Evolutionary conservation across 2,113 vertebrate genomes (phyloP), one percentile per base, ranked within the genome.

Genomic region (Etheostoma cragini): DNA sequence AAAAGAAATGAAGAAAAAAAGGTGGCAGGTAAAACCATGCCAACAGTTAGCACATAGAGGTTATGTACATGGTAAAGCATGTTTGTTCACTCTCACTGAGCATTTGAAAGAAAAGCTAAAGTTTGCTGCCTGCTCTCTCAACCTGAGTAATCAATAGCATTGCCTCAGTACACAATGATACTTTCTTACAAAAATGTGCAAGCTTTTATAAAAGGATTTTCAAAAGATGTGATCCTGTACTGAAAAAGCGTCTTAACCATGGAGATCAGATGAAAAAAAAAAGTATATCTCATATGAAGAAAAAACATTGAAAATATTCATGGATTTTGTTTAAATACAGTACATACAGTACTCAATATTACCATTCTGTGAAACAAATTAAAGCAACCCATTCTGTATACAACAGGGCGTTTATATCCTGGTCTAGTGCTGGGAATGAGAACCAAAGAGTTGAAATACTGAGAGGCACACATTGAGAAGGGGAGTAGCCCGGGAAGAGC

Each of bases 71-170:
- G 14, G 4, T 16, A 54, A 53, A 82, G 17, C 16, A 68, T 52
- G 17, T 57, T 70, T 66, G 53, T 72, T 76, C 30, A 60, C 21
- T 58, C 42, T 61, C 35, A 60, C 12, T 8, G 15, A 76, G 52
- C 4, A 30, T 78, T 61, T 71, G 38, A 72, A 75, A 67, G 60
- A 24, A 57, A 49, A 78, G 56, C 26, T 82, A 71, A 85, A 75
- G 66, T 46, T 6, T 62, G 7, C 38, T 14, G 17, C 22, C 46
- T 61, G 15, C 45, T 77, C 49, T 22, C 60, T 75, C 22, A 77
- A 24, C 30, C 5, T 15, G 5, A 65, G 52, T 52, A 30, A 82
- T 82, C 72, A 64, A 35, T 72, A 72, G 62, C 56, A 61, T 78
- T 75, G 16, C 46, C 66, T 69, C 54, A n/a, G 54, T 58, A 66